Conservation (phyloP, 2,797 vertebrate genomes). For the Sebastes taczanowskii region DNA sequence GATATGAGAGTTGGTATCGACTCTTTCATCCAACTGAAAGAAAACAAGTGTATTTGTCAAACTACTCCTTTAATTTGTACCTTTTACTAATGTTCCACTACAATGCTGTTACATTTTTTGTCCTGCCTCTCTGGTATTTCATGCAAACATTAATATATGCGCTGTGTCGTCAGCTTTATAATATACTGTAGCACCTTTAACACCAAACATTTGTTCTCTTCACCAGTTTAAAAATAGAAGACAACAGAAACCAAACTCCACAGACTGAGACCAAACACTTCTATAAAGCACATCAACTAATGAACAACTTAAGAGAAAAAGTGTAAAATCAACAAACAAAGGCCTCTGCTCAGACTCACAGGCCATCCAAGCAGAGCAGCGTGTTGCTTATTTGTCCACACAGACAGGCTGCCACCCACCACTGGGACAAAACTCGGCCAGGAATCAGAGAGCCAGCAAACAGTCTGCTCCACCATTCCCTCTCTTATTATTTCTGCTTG, state of each 20-base stretch:
- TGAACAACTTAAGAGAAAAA: background rate
- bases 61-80: background rate
- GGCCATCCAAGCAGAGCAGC: background rate
- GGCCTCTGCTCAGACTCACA: background rate
- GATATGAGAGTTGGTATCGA: background rate
- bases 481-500: constrained; percentile 3
- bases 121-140: background rate
- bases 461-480: background rate
- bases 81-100: background rate
- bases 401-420: constrained; percentile 4
- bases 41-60: background rate
- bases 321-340: background rate
- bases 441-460: constrained; percentile 24
- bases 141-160: background rate
- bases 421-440: constrained; percentile 23
- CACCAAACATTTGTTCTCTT: background rate
- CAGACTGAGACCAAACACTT: background rate
- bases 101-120: background rate
- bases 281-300: background rate
- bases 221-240: background rate
- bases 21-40: background rate
- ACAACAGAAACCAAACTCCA: background rate
- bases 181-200: background rate
- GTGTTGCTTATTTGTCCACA: constrained; percentile 21
- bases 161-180: background rate